A percentile compares a stretch with the other conserved stretches of the same genome.
Evolutionary conservation across 2,888 invertebrate species (phyloP).

Genomic region (Pegoplata infirma): DNA sequence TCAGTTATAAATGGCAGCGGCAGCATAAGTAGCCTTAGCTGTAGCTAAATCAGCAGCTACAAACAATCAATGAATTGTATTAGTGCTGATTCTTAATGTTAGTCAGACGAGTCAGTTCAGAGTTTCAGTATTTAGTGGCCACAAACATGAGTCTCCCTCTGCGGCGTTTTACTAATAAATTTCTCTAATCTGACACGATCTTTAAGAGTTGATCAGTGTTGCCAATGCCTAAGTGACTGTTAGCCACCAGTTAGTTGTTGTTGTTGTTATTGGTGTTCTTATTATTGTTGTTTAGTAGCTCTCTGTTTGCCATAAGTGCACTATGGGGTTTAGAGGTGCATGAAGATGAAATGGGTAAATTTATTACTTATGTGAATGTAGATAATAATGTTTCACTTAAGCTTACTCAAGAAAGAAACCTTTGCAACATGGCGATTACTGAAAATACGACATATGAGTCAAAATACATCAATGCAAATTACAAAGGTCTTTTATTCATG

Average conservation of each 20-base stretch:
- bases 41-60: constrained; percentile 40
- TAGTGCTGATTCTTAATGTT: constrained; percentile 23
- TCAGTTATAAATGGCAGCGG: not conserved
- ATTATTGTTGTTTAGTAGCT: constrained; percentile 4
- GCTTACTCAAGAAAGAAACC: too few species aligned
- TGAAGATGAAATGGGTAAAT: too few species aligned
- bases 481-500: too few species aligned
- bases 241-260: constrained; percentile 49
- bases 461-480: too few species aligned
- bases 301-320: not conserved
- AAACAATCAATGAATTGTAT: constrained; percentile 55
- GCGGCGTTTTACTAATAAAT: constrained; percentile 66
- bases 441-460: too few species aligned
- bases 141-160: constrained; percentile 56
- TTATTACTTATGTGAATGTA: too few species aligned
- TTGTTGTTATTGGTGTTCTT: constrained; percentile 22
- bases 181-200: constrained; percentile 69
- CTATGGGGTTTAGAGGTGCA: too few species aligned
- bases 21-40: constrained; percentile 18
- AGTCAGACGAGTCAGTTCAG: not conserved
- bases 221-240: constrained; percentile 59
- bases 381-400: too few species aligned
- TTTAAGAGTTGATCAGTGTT: constrained; percentile 66
- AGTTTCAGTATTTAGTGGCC: constrained; percentile 35
- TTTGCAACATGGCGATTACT: too few species aligned